Conservation (phyloP, 2,797 vertebrate species). For the Sebastes flavidus region DNA sequence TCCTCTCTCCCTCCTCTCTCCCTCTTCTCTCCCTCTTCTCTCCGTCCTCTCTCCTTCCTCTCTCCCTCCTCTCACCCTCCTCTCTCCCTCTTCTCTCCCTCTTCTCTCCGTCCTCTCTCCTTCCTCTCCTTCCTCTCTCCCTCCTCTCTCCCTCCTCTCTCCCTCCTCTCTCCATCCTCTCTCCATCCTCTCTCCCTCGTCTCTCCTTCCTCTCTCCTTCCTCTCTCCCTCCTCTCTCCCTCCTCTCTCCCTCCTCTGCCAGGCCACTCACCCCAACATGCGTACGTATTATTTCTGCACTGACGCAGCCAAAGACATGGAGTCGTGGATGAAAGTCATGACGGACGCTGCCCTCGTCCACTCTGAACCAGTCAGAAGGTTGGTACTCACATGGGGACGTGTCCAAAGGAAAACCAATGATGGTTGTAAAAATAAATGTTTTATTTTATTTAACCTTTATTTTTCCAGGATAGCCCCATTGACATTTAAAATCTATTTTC, state of each 20-base stretch:
- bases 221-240: background rate
- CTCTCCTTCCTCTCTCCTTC: background rate
- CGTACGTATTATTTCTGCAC: constrained; percentile 98
- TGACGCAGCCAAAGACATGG: constrained; percentile 96
- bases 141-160: too few species aligned
- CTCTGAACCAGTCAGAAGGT: constrained; percentile 90
- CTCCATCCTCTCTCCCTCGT: too few species aligned
- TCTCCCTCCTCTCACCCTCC: too few species aligned
- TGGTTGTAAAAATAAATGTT: background rate
- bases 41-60: too few species aligned
- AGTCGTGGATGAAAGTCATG: constrained; percentile 98
- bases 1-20: too few species aligned
- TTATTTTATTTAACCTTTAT: background rate
- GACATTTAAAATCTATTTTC: background rate
- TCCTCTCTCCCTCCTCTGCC: background rate
- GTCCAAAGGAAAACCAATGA: background rate
- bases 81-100: too few species aligned
- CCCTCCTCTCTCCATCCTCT: too few species aligned
- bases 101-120: too few species aligned
- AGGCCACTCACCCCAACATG: constrained; percentile 99
- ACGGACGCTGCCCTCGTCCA: constrained; percentile 93
- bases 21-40: too few species aligned
- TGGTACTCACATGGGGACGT: background rate
- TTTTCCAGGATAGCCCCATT: background rate
- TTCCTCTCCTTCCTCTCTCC: too few species aligned